phyloP scores from a whole-genome alignment of 2,113 vertebrate species.

The Alexandromys fortis region DNA sequence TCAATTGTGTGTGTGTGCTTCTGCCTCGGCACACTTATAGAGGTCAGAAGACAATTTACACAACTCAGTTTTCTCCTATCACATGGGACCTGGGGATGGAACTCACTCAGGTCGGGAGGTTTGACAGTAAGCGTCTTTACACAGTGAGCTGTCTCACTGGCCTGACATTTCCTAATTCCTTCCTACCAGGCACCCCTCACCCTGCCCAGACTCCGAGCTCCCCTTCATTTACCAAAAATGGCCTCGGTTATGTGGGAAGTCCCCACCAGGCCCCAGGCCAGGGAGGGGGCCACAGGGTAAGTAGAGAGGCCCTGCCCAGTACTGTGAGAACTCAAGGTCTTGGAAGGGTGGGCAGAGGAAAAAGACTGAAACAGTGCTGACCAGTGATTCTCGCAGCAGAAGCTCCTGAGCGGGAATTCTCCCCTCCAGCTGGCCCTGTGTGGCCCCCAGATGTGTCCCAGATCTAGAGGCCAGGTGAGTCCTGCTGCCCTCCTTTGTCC shows the following conservation, averaged over 20 bases:
- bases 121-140: not conserved
- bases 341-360: not conserved
- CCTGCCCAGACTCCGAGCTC: constrained; percentile 61
- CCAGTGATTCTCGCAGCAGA: not conserved
- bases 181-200: constrained; percentile 33
- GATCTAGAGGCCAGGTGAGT: constrained; percentile 29
- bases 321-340: not conserved
- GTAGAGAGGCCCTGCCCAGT: not conserved
- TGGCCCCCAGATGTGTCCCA: not conserved
- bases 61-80: not conserved
- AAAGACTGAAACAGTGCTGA: not conserved
- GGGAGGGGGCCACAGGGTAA: constrained; percentile 33
- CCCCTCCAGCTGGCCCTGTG: not conserved
- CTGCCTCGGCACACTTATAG: not conserved
- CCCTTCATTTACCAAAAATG: constrained; percentile 54
- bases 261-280: not conserved
- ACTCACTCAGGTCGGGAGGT: not conserved
- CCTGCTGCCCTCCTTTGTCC: not conserved
- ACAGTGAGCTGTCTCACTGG: not conserved
- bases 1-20: not conserved
- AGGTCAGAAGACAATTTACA: not conserved
- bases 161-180: not conserved
- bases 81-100: not conserved
- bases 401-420: constrained; percentile 7
- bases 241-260: not conserved